Conservation (phyloP, 2,113 vertebrate genomes). For the Nycticorax nycticorax region DNA sequence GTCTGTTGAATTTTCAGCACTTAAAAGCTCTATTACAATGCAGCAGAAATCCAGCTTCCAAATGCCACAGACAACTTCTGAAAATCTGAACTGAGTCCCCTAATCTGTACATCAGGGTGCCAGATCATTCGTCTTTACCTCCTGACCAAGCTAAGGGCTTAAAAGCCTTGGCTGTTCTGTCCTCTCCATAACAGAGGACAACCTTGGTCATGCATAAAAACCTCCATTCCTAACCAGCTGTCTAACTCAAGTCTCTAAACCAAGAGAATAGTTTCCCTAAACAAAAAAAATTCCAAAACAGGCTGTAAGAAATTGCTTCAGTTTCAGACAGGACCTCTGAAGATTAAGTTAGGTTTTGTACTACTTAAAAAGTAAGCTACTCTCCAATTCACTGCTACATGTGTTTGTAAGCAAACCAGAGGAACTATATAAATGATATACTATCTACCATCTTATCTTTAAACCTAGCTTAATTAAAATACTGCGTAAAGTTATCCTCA, state of each 20-base stretch:
- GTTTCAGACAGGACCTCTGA: background rate
- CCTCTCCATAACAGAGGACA: background rate
- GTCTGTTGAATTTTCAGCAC: background rate
- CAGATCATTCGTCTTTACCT: background rate
- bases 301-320: background rate
- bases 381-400: background rate
- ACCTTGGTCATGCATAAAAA: background rate
- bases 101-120: too few relatives aligned
- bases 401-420: background rate
- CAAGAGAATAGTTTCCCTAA: background rate
- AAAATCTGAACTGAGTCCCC: background rate
- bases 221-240: background rate
- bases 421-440: background rate
- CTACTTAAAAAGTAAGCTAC: rapidly evolving
- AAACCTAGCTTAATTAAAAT: background rate
- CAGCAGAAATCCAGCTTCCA: background rate
- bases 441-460: background rate
- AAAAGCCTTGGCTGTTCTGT: background rate
- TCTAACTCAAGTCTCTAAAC: background rate
- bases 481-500: background rate
- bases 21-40: background rate
- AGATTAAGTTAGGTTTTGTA: background rate
- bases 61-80: background rate
- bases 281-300: background rate
- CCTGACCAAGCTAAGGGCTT: background rate